Evolutionary conservation across 2,797 vertebrate species (phyloP).

Genomic region (Trachops cirrhosus): DNA sequence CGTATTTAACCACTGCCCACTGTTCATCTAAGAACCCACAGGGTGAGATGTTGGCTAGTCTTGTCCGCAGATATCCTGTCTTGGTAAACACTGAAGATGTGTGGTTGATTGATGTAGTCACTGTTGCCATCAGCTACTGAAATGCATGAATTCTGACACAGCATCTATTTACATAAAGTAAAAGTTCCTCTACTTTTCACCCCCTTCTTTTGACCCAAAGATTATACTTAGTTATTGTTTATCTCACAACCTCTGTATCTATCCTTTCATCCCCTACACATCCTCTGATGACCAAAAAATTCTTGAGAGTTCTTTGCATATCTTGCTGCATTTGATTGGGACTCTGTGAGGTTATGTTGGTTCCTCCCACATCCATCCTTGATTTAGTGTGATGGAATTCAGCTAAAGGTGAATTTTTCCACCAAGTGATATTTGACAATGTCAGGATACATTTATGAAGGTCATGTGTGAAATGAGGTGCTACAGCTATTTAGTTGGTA

Average conservation of each 20-base stretch:
- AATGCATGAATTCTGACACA: not conserved
- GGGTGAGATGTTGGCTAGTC: not conserved
- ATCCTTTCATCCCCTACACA: not conserved
- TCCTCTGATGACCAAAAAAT: not conserved
- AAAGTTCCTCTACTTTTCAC: not conserved
- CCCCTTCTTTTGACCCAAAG: not conserved
- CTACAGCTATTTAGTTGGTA: not conserved
- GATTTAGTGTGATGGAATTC: not conserved
- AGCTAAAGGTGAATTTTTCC: not conserved
- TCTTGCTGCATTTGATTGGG: not conserved
- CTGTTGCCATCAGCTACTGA: not conserved
- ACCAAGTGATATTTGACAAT: not conserved
- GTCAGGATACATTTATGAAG: not conserved
- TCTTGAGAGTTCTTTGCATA: not conserved
- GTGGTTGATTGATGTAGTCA: not conserved
- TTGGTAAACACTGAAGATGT: not conserved
- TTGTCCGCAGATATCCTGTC: not conserved
- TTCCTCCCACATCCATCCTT: not conserved
- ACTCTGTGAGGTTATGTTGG: not conserved
- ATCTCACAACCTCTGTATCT: not conserved
- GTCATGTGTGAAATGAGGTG: not conserved
- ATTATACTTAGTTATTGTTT: not conserved
- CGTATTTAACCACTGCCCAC: no score
- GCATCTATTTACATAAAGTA: not conserved
- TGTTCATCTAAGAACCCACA: not conserved